Base-by-base conservation (phyloP, 2,113 vertebrate species). In the Harpagus bidentatus region DNA sequence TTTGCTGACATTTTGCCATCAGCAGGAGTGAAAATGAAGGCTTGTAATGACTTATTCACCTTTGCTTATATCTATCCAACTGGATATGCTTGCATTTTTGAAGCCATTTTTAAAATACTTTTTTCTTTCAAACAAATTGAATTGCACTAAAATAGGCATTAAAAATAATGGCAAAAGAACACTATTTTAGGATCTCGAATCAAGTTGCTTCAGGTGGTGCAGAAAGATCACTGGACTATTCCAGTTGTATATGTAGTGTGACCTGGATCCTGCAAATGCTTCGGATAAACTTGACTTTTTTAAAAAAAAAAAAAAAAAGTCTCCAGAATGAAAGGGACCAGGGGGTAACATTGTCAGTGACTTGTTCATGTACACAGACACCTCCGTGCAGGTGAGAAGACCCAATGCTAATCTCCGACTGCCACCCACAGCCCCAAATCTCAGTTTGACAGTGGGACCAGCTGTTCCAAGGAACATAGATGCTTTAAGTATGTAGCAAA, bases 1-100 rank as follows among this genome's bases (percentile, higher is more conserved):
- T 91, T 97, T 67, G 56, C 38, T 6, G 43, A 94, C 70, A 88
- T 91, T 93, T 97, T 89, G 56, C 65, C 26, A 32, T 76, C 83
- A 91, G 65, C 86, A 82, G 80, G 95, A 92, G 13, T 2, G 5
- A 82, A 86, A 96, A 59, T 47, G 81, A 86, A 92, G 48, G 52
- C n/a, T 76, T 63, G 19, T 67, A 84, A 81, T 83, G 50, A 47
- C 63, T 81, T 32, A 19, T 85, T 96, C 50, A 58, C 63, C 26
- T 88, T 82, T 63, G 21, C 18, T 93, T 85, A 4, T 36, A 38
- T 79, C 71, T 82, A 25, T 89, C n/a, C 28, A 50, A n/a, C 22
- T 79, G 43, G 29, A 63, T 89, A 55, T 25, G 32, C 26, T 40
- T 79, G 58, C 15, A 56, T 71, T 84, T 90, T 80, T 80, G 3